phyloP scores from a whole-genome alignment of 2,797 vertebrate genomes.

The Anabacerthia variegaticeps region DNA sequence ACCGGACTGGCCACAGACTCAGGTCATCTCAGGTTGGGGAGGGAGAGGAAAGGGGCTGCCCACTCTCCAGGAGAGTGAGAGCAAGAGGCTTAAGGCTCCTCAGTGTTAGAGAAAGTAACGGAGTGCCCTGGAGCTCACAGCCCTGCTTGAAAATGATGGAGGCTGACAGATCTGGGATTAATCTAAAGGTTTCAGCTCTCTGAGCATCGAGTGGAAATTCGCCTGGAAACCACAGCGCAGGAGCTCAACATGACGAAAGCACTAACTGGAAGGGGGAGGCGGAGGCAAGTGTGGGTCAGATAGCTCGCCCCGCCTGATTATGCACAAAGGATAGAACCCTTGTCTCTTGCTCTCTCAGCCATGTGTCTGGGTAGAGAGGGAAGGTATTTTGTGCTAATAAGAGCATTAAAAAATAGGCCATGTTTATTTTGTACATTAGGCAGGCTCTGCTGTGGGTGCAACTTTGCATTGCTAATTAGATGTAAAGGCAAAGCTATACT shows the following conservation, averaged over 20 bases:
- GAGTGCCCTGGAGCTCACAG: slow-evolving; percentile 43
- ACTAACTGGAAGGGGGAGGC: slow-evolving; percentile 10
- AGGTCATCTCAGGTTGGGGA: slow-evolving; percentile 47
- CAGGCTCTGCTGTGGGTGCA: background rate
- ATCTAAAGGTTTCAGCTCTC: slow-evolving; percentile 70
- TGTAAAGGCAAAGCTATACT: background rate
- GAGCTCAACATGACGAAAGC: slow-evolving; percentile 36
- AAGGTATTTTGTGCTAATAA: slow-evolving; percentile 6
- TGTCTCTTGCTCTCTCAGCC: background rate
- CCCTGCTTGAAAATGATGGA: slow-evolving; percentile 59
- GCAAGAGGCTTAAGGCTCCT: slow-evolving; percentile 55
- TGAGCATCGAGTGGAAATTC: slow-evolving; percentile 67
- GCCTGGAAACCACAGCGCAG: slow-evolving; percentile 56
- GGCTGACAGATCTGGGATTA: slow-evolving; percentile 72
- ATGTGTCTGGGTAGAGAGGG: background rate
- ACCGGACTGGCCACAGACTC: background rate
- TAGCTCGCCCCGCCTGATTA: background rate
- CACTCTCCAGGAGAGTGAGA: slow-evolving; percentile 23
- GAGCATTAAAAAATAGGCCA: background rate
- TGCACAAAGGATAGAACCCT: background rate
- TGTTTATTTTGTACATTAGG: background rate
- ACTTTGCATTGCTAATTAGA: slow-evolving; percentile 48
- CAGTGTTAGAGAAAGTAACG: slow-evolving; percentile 30
- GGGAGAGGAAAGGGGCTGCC: slow-evolving; percentile 8
- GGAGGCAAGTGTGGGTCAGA: background rate